Evolutionary conservation across 30 jellyfish, hydroid and myxozoan genomes (phyloP), one percentile per base, ranked within the genome.

Genomic region (Rhopilema esculentum): DNA sequence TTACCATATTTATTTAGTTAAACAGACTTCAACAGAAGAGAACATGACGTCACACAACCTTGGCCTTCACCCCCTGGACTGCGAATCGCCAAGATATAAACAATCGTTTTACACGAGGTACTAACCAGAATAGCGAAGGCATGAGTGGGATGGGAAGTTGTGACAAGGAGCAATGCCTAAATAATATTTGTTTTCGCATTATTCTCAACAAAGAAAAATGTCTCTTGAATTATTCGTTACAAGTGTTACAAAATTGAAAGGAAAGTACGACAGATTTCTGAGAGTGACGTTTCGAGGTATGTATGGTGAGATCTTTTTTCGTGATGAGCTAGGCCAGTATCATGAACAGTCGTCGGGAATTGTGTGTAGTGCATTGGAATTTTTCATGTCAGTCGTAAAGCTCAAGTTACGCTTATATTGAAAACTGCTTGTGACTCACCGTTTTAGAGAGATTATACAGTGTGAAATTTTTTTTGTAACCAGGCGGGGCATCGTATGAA

Each of bases 231-330:
- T 94, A 1, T 64, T 69, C 32, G 80, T 94, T 22, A 77, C 65
- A 24, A 80, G 88, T 22, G 57, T 94, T 27, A 70, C 74, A 29
- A 66, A 86, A 50, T 67, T 94, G 82, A 94, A 94, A 69, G 99
- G 99, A 66, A 94, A 84, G 68, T 70, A 86, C 82, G 97, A 89
- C 80, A 66, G 97, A 19, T 94, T 89, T 67, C 88, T 79, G 65
- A 81, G 74, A 24, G 78, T 86, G 17, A 70, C 87, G 2, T 94
- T 89, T 64, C 78, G 99, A 89, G 99, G 99, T 94, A 77, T 28
- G 94, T 25, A 27, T 8, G 4, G 17, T 1, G 53, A 15, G 48
- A 16, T 23, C 23, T 12, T n/a, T n/a, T n/a, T n/a, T n/a, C n/a
- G 1, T n/a, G 48, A 67, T 49, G 24, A 29, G 27, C 28, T 29